phyloP scores from a whole-genome alignment of 35 echinoderm and acorn worm species.

The Chiridota heheva region DNA sequence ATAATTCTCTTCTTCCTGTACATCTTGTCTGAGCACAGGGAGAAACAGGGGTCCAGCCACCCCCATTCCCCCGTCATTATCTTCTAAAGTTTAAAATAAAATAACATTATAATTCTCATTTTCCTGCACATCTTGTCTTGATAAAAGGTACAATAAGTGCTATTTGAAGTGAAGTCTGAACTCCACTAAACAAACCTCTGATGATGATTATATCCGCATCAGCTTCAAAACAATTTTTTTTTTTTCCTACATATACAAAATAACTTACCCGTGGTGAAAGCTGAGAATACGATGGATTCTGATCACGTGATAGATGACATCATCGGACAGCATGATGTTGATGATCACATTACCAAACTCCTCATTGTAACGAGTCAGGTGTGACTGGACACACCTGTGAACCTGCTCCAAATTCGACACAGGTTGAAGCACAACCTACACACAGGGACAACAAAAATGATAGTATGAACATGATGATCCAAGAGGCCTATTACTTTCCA shows the following conservation, averaged over 20 bases:
- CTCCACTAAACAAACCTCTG: no score
- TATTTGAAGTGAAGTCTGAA: no score
- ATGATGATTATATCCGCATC: background rate
- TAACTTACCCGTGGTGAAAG: slow-evolving; percentile 86
- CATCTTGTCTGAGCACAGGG: no score
- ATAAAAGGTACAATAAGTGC: no score
- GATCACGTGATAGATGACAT: slow-evolving; percentile 96
- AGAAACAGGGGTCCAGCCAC: no score
- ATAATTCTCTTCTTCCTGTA: no score
- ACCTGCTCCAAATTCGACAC: slow-evolving; percentile 73
- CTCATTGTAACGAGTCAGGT: slow-evolving; percentile 97
- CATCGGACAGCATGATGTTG: slow-evolving; percentile 98
- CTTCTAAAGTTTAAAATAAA: no score
- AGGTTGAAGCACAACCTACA: slow-evolving; percentile 88
- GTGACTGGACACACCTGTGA: slow-evolving; percentile 80
- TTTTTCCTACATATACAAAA: background rate
- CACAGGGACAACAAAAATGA: background rate
- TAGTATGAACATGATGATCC: no score
- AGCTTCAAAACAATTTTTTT: background rate
- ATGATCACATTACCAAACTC: slow-evolving; percentile 96
- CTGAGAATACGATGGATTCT: slow-evolving; percentile 92
- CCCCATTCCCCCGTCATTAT: no score
- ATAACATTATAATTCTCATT: no score
- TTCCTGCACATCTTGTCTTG: no score
- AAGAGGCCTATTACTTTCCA: no score